A percentile compares a stretch with the other conserved stretches of the same genome.
Evolutionary conservation across 2,113 vertebrate genomes (phyloP).

Genomic region (Tympanuchus pallidicinctus): DNA sequence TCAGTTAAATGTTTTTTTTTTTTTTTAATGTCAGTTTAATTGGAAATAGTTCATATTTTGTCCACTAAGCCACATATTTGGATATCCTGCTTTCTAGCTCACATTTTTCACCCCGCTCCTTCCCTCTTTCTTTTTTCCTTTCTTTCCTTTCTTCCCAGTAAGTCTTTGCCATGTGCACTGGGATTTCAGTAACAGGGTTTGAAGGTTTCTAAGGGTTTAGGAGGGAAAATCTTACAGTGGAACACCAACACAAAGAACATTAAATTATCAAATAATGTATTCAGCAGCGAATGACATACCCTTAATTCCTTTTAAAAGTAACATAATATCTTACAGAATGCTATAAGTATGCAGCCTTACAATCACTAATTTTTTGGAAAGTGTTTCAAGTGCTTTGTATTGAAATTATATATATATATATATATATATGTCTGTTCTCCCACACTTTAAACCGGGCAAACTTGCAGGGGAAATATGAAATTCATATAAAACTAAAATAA

Average conservation of each 20-base stretch:
- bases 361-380: background rate
- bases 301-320: background rate
- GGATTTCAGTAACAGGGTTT: background rate
- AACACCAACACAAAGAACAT: background rate
- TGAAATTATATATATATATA: background rate
- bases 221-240: background rate
- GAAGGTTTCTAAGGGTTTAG: background rate
- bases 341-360: background rate
- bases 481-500: background rate
- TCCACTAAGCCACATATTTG: background rate
- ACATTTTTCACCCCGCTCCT: fast-evolving
- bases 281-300: background rate
- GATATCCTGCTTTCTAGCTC: background rate
- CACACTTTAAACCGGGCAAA: background rate
- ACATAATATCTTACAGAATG: background rate
- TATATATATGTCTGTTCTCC: background rate
- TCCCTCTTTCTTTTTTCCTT: background rate
- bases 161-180: background rate
- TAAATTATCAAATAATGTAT: background rate
- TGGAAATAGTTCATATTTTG: background rate
- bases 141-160: background rate
- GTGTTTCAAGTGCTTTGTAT: background rate
- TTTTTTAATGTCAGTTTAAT: background rate
- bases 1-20: background rate
- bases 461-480: background rate